A percentile compares a stretch with the other conserved stretches of the same genome.
Conservation (phyloP, 2,113 vertebrate genomes). For the Leucoraja erinaceus region DNA sequence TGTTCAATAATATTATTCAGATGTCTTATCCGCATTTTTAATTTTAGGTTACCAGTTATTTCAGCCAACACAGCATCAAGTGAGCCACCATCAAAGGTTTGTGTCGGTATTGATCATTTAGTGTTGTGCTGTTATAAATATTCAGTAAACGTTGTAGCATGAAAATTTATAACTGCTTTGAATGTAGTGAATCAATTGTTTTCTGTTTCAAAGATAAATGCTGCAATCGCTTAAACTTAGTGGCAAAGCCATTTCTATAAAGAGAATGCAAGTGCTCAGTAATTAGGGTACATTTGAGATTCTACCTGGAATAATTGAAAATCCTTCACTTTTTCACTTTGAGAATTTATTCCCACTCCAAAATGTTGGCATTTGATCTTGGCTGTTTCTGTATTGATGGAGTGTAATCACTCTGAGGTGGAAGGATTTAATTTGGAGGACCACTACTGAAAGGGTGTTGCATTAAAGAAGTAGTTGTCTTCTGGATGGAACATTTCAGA, state of each 20-base stretch:
- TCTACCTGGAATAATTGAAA: neutral
- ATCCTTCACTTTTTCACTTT: neutral
- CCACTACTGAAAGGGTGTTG: neutral
- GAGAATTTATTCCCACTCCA: neutral
- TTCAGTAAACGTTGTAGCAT: too few relatives aligned
- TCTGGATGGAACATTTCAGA: neutral
- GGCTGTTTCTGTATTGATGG: too few relatives aligned
- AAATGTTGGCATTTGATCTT: neutral
- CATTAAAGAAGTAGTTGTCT: neutral
- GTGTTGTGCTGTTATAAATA: neutral
- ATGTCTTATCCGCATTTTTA: conserved; percentile 1
- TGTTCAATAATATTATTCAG: neutral
- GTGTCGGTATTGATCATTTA: conserved; percentile 9
- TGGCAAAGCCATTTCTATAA: neutral
- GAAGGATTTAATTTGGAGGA: too few relatives aligned
- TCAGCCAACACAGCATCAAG: conserved; percentile 52
- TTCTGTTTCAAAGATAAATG: neutral
- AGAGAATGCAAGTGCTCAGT: neutral
- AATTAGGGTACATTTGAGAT: neutral
- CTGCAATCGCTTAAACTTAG: neutral
- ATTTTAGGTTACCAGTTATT: conserved; percentile 73
- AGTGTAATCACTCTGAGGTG: neutral
- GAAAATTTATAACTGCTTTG: neutral
- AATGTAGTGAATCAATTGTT: neutral
- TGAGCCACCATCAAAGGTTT: conserved; percentile 80